Evolutionary conservation across 2,797 vertebrate species (phyloP).

Genomic region (Peromyscus melanophrys): DNA sequence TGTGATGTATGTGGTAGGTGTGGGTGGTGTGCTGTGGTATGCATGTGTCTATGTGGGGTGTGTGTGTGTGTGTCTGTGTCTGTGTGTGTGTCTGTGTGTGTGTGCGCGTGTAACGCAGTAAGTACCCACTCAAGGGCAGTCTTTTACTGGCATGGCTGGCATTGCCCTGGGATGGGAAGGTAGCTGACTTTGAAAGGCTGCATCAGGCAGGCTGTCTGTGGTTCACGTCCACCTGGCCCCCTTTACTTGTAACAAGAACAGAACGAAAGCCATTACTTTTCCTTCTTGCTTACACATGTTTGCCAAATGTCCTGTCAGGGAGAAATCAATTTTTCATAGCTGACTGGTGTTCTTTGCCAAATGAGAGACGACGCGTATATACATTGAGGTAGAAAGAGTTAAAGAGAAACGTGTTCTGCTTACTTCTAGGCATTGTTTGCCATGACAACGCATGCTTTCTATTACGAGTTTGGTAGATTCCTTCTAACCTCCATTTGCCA

Average conservation of each 20-base stretch:
- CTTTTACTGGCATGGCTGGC: background rate
- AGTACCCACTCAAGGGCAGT: background rate
- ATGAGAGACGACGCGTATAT: constrained; percentile 47
- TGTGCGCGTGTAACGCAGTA: background rate
- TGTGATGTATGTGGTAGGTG: no score
- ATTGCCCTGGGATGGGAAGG: background rate
- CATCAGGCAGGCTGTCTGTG: background rate
- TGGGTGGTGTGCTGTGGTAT: background rate
- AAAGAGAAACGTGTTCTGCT: constrained; percentile 70
- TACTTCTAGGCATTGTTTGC: constrained; percentile 73
- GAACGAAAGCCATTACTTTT: constrained; percentile 1
- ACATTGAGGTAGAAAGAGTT: constrained; percentile 63
- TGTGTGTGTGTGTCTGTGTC: background rate
- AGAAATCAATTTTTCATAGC: constrained; percentile 72
- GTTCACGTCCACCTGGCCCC: background rate
- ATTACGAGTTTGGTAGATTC: constrained; percentile 50
- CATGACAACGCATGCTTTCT: constrained; percentile 82
- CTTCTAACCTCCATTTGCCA: constrained; percentile 78
- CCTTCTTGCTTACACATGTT: constrained; percentile 23
- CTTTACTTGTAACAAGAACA: constrained; percentile 12
- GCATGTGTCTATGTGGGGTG: no score
- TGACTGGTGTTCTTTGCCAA: constrained; percentile 71
- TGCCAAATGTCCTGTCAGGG: constrained; percentile 48
- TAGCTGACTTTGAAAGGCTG: background rate
- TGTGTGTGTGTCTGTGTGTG: background rate